Base-by-base conservation (phyloP, 2,113 vertebrate genomes). In the Nanger granti region DNA sequence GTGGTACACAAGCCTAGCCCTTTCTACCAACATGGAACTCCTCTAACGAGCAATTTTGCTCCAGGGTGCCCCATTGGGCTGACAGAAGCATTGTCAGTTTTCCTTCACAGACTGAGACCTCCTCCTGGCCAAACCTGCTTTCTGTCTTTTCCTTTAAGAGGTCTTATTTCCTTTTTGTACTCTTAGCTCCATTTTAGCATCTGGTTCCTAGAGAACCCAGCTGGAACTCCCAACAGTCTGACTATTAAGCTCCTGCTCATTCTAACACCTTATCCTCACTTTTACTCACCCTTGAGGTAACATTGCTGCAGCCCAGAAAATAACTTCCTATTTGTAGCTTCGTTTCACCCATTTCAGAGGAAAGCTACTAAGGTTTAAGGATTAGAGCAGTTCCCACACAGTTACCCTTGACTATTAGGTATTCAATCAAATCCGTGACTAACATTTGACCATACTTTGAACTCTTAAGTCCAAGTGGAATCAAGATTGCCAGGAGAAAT, bases 41-140 rank as follows among this genome's bases (percentile, higher is more conserved):
- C n/a, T 60, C 41, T 37, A 17, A 73, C 9, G 13, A 76, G n/a
- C 18, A 17, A 0, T 54, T 22, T 54, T 37, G 60, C 31, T 41
- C 55, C 2, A 10, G 9, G 11, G 5, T 3, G 4, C 11, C 8
- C 17, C 12, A 12, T 0, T 10, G 18, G 11, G 11, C 87, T 76
- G 17, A 34, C 59, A 62, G 69, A 55, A 31, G 49, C 44, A 84
- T 93, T 12, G 4, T 41, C 3, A 28, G 29, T 22, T n/a, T 47
- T 55, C 5, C 13, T 17, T 64, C 20, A 11, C 3, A 3, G 44
- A 28, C 94, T 66, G 31, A 83, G 41, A 44, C 31, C 60, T 88
- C 87, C 41, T 54, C 8, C 28, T 15, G 22, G 55, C 8, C 87
- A 59, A 8, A 14, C 26, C 86, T 73, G 26, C 44, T 7, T 9